A percentile compares a stretch with the other conserved stretches of the same genome.
Conservation (phyloP, 2,113 vertebrate species). For the Riparia riparia region DNA sequence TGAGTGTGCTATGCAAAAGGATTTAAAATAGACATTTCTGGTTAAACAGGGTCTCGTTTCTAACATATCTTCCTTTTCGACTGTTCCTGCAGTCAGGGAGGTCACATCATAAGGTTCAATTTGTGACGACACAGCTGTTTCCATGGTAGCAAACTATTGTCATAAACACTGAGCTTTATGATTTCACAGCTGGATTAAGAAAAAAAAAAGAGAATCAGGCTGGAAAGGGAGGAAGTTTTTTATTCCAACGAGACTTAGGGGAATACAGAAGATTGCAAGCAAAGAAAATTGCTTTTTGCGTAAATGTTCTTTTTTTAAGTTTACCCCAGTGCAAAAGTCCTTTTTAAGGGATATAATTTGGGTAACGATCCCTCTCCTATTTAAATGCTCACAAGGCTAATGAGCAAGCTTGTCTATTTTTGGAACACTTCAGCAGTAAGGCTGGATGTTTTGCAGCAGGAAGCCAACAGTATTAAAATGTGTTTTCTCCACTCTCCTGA, state of each 20-base stretch:
- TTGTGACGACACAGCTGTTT: conserved; percentile 72
- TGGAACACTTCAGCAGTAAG: conserved; percentile 59
- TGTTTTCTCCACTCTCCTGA: conserved; percentile 16
- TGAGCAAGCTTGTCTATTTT: conserved; percentile 68
- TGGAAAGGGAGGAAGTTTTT: conserved; percentile 68
- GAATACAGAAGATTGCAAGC: conserved; percentile 68
- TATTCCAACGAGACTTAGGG: conserved; percentile 66
- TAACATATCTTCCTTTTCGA: conserved; percentile 32
- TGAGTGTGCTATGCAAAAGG: neutral
- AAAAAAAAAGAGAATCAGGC: conserved; percentile 42
- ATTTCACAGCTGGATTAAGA: conserved; percentile 80
- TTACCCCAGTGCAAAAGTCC: conserved; percentile 71
- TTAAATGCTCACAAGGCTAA: conserved; percentile 77
- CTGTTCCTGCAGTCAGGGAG: conserved; percentile 52
- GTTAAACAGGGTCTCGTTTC: neutral
- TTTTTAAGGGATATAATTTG: conserved; percentile 72
- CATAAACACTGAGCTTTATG: conserved; percentile 76
- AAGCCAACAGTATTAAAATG: conserved; percentile 24
- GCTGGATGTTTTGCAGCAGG: conserved; percentile 62
- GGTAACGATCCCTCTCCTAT: conserved; percentile 71
- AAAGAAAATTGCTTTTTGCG: conserved; percentile 74
- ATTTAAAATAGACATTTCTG: conserved; percentile 36
- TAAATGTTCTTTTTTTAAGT: conserved; percentile 75
- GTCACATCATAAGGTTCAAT: conserved; percentile 58
- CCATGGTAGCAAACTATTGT: conserved; percentile 78